Evolutionary conservation across 2,888 invertebrate species (phyloP).

Genomic region (Panopea generosa): DNA sequence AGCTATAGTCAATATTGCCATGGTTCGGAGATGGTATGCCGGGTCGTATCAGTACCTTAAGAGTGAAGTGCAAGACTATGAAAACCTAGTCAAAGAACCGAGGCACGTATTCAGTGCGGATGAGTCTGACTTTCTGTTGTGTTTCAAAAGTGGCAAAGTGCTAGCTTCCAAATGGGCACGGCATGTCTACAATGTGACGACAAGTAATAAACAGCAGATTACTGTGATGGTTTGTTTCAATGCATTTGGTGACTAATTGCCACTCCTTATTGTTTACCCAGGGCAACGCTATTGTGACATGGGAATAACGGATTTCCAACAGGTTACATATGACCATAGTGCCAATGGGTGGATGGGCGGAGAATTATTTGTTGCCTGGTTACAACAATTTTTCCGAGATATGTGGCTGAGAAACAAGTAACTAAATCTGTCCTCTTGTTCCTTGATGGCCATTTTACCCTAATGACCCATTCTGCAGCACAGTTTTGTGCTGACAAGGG

Average conservation of each 20-base stretch:
- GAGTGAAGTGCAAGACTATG: constrained; percentile 17
- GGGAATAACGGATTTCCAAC: constrained; percentile 23
- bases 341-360: constrained; percentile 56
- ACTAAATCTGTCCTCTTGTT: constrained; percentile 34
- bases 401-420: constrained; percentile 2
- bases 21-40: constrained; percentile 28
- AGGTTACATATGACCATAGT: constrained; percentile 27
- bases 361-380: constrained; percentile 37
- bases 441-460: constrained; percentile 51
- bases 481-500: constrained; percentile 28
- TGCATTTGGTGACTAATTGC: constrained; percentile 37
- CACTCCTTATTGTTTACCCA: constrained; percentile 42
- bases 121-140: constrained; percentile 26
- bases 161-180: constrained; percentile 11
- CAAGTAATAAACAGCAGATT: constrained; percentile 41
- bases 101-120: constrained; percentile 26
- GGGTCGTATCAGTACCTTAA: constrained; percentile 12
- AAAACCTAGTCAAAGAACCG: constrained; percentile 17
- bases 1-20: constrained; percentile 19
- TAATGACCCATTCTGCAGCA: constrained; percentile 22
- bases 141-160: constrained; percentile 26
- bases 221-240: constrained; percentile 46
- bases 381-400: constrained; percentile 12
- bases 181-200: constrained; percentile 23
- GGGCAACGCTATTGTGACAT: constrained; percentile 45